Evolutionary conservation across 2,888 invertebrate genomes (phyloP).

Genomic region (Teinopalpus imperialis): DNA sequence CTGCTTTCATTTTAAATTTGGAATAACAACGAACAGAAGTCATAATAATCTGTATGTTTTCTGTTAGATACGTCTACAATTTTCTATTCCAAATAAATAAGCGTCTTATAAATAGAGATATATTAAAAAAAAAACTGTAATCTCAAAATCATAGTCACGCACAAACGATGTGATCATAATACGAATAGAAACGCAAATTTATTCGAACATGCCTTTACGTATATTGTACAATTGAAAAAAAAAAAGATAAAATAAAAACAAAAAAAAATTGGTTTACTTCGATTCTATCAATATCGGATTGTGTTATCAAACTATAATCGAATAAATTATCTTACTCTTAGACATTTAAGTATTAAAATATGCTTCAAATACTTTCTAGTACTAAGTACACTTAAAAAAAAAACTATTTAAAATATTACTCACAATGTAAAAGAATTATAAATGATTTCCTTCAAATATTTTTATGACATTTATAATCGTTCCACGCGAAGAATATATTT

Average conservation of each 20-base stretch:
- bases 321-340: slow-evolving; percentile 39
- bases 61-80: no score
- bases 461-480: slow-evolving; percentile 66
- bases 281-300: slow-evolving; percentile 47
- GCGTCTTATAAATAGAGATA: neutral
- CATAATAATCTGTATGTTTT: no score
- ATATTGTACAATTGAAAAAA: slow-evolving; percentile 38
- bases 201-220: slow-evolving; percentile 51
- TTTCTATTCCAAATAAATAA: neutral
- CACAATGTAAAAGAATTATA: slow-evolving; percentile 40
- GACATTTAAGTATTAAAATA: slow-evolving; percentile 48
- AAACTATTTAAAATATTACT: slow-evolving; percentile 37
- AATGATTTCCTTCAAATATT: slow-evolving; percentile 68
- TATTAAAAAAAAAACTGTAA: slow-evolving; percentile 11
- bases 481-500: slow-evolving; percentile 63
- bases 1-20: no score
- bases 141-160: slow-evolving; percentile 49
- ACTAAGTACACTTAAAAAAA: slow-evolving; percentile 54
- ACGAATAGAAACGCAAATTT: slow-evolving; percentile 40
- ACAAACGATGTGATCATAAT: slow-evolving; percentile 60
- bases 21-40: no score
- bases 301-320: slow-evolving; percentile 38
- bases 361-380: slow-evolving; percentile 66
- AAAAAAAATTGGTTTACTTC: slow-evolving; percentile 25
- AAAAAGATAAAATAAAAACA: slow-evolving; percentile 27